These are phyloP conservation scores for Limonius californicus DNA, from an alignment of 1,140 invertebrate species.

Conservation along the genomic window DNA sequence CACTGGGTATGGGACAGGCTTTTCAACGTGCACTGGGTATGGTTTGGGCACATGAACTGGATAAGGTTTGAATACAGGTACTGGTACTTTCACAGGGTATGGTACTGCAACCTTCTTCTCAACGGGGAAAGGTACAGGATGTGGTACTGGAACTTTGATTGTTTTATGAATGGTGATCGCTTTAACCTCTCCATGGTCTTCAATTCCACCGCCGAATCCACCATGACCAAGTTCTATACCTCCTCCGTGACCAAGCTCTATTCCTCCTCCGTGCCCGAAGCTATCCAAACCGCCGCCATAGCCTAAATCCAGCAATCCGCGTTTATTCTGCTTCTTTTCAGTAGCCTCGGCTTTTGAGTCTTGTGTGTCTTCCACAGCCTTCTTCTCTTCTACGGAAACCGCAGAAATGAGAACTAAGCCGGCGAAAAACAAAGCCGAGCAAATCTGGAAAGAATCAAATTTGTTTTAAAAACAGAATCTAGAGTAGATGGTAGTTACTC, in stretches of 20 bases:
- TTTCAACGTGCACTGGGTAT: constrained; percentile 53
- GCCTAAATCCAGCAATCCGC: constrained; percentile 11
- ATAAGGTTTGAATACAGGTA: constrained; percentile 42
- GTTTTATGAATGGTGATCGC: constrained; percentile 29
- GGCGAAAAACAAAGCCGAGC: neutral
- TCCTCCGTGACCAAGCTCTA: constrained; percentile 17
- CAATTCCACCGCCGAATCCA: constrained; percentile 13
- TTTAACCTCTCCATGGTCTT: constrained; percentile 24
- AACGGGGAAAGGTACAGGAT: constrained; percentile 21
- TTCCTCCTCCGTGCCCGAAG: neutral
- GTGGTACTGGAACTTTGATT: constrained; percentile 26
- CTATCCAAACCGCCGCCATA: too few species aligned
- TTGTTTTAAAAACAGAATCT: too few species aligned
- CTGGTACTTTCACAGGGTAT: constrained; percentile 44
- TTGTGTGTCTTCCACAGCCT: neutral
- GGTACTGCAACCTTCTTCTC: constrained; percentile 35
- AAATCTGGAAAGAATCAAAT: neutral
- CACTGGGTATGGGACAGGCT: constrained; percentile 39
- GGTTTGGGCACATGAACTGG: constrained; percentile 50
- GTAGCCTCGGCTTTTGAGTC: neutral
- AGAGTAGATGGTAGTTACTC: too few species aligned
- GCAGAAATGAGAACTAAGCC: constrained; percentile 13
- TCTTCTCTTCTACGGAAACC: constrained; percentile 2
- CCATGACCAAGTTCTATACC: neutral
- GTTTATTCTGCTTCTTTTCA: constrained; percentile 17